Percentiles rank a stretch among this genome's conserved stretches.
phyloP scores from a whole-genome alignment of 1,140 invertebrate species.

The Sycophila sp. region DNA sequence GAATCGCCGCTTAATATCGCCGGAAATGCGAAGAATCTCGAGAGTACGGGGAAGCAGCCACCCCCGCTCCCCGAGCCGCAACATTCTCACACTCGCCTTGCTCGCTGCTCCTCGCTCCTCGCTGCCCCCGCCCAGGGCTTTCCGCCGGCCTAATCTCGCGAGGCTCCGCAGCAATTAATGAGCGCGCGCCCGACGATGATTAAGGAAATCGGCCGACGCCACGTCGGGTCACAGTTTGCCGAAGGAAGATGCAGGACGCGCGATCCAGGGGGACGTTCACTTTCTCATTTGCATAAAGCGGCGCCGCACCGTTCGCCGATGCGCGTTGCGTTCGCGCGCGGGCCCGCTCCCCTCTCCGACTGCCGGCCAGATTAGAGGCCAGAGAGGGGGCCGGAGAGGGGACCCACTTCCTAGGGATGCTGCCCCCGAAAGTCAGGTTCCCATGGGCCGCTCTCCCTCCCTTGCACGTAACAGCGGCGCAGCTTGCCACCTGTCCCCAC shows the following conservation, averaged over 20 bases:
- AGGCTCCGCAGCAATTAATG: too few relatives aligned
- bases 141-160: neutral
- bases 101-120: neutral
- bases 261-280: too few relatives aligned
- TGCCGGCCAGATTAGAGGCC: conserved; percentile 23
- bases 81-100: conserved; percentile 27
- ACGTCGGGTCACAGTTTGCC: too few relatives aligned
- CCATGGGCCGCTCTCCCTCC: conserved; percentile 56
- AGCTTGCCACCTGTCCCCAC: conserved; percentile 63
- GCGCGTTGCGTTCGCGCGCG: too few relatives aligned
- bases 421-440: conserved; percentile 66
- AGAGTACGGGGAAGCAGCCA: neutral
- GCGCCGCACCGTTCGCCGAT: too few relatives aligned
- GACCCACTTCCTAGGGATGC: conserved; percentile 62
- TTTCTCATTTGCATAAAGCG: neutral
- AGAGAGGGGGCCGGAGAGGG: conserved; percentile 23
- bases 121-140: neutral
- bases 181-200: too few relatives aligned
- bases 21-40: conserved; percentile 35
- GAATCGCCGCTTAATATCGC: conserved; percentile 29
- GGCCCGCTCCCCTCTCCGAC: conserved; percentile 40
- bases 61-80: neutral
- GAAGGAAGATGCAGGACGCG: too few relatives aligned
- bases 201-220: too few relatives aligned
- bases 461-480: conserved; percentile 29